A percentile compares a stretch with the other conserved stretches of the same genome.
These are phyloP conservation scores for Heliconius hortense DNA, from an alignment of 2,888 invertebrate species.

Conservation along the genomic window DNA sequence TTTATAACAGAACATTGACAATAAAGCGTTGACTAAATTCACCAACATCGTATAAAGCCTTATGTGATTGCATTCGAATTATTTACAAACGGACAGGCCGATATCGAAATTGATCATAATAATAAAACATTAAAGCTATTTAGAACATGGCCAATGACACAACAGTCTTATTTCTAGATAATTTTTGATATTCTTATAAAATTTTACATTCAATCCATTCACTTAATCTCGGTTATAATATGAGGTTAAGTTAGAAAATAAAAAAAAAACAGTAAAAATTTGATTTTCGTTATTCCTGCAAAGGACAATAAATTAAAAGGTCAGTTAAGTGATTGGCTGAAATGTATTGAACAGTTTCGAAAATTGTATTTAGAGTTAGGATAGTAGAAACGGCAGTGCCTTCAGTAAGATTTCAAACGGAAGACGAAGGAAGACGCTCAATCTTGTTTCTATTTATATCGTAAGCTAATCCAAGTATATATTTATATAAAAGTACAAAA, in stretches of 20 bases:
- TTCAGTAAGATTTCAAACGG: constrained; percentile 49
- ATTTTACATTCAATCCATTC: constrained; percentile 43
- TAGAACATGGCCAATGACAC: constrained; percentile 72
- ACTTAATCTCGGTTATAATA: constrained; percentile 30
- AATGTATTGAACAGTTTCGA: constrained; percentile 36
- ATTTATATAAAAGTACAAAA: constrained; percentile 77
- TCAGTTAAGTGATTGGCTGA: constrained; percentile 46
- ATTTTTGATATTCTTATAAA: constrained; percentile 44
- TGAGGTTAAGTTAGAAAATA: constrained; percentile 6
- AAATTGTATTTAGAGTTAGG: constrained; percentile 32
- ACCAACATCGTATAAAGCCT: constrained; percentile 76
- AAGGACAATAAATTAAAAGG: not conserved
- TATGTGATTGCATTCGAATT: constrained; percentile 64
- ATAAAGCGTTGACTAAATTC: constrained; percentile 75
- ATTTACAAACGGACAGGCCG: constrained; percentile 60
- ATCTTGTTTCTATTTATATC: constrained; percentile 50
- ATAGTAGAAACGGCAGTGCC: constrained; percentile 36
- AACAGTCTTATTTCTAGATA: constrained; percentile 66
- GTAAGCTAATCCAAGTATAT: constrained; percentile 46
- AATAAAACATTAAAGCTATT: constrained; percentile 77
- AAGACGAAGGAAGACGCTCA: constrained; percentile 77
- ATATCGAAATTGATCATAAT: constrained; percentile 60
- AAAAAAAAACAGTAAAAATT: not conserved
- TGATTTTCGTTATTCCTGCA: not conserved
- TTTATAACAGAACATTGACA: constrained; percentile 78